Base-by-base conservation (phyloP, 2,797 vertebrate species). In the Bovichtus diacanthus region DNA sequence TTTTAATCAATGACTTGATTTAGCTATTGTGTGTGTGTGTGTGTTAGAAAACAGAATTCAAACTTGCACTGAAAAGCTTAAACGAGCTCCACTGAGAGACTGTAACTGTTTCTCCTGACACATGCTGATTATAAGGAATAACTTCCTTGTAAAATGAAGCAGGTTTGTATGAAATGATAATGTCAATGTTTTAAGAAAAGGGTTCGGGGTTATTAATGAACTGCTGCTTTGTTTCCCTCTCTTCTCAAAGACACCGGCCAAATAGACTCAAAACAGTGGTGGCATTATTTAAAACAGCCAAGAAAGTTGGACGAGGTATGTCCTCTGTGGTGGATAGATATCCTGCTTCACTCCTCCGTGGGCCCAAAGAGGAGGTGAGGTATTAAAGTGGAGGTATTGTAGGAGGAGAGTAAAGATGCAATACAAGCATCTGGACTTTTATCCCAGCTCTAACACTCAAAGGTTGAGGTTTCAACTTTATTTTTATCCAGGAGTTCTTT, bases 111-210 rank as follows among this genome's bases (percentile, higher is more conserved):
- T 56, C 47, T 70, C 34, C 56, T 47, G 15, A 72, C 50, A 61
- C 74, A 47, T 75, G 93, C 93, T 94, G 93, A 94, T 94, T 93
- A 92, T 87, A 74, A 88, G 93, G 93, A n/a, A 88, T 36, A 7
- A 9, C 46, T 46, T 89, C 90, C 92, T 94, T 88, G 77, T 94
- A 91, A 94, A 87, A 95, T 94, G 91, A 95, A 91, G 93, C 93
- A 56, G 51, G 21, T 74, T 63, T 56, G 25, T 67, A 8, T 68
- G 49, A 64, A 67, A 47, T 46, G 4, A 55, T 68, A n/a, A 6
- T 12, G 51, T 38, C 55, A 47, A 53, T 55, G 18, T 44, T 55
- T 0, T 43, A 15, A 51, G 54, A 10, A 27, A n/a, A n/a, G n/a
- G n/a, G n/a, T n/a, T n/a, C n/a, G n/a, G n/a, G n/a, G n/a, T n/a